Percentiles rank a stretch among this genome's conserved stretches.
Conservation (phyloP, 2,888 invertebrate species). For the Zonitis immaculata region DNA sequence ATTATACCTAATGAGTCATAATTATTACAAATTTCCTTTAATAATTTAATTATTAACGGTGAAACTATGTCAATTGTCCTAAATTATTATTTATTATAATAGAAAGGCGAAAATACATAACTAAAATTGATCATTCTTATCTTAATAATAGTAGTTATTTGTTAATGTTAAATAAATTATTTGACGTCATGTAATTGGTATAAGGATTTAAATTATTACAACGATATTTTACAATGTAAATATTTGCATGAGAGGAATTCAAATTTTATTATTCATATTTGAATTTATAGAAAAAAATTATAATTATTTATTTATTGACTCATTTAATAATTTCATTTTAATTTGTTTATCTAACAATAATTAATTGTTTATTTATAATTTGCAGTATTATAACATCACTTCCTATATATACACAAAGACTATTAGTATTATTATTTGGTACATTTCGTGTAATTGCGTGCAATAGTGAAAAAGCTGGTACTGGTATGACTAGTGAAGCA, state of each 20-base stretch:
- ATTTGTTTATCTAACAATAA: too few species aligned
- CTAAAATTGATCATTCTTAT: too few species aligned
- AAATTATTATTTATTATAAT: background rate
- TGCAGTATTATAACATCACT: slow-evolving; percentile 78
- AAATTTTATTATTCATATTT: background rate
- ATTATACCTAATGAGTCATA: too few species aligned
- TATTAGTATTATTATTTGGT: slow-evolving; percentile 92
- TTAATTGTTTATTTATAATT: background rate
- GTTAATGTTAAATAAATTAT: background rate
- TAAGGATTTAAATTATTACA: background rate
- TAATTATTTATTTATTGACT: background rate
- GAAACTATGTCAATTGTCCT: too few species aligned
- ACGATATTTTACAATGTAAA: background rate
- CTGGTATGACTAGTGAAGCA: slow-evolving; percentile 94
- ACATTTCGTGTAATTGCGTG: slow-evolving; percentile 94
- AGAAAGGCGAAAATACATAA: too few species aligned
- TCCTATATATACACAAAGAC: slow-evolving; percentile 85
- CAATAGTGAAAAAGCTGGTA: slow-evolving; percentile 82
- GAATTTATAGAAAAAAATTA: too few species aligned
- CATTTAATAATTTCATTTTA: too few species aligned
- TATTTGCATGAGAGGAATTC: background rate
- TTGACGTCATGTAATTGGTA: background rate
- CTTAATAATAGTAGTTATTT: background rate
- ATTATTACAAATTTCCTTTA: too few species aligned
- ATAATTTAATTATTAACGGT: too few species aligned